phyloP scores from a whole-genome alignment of 92 coral and sea anemone species.

The Epizoanthus scotinus region DNA sequence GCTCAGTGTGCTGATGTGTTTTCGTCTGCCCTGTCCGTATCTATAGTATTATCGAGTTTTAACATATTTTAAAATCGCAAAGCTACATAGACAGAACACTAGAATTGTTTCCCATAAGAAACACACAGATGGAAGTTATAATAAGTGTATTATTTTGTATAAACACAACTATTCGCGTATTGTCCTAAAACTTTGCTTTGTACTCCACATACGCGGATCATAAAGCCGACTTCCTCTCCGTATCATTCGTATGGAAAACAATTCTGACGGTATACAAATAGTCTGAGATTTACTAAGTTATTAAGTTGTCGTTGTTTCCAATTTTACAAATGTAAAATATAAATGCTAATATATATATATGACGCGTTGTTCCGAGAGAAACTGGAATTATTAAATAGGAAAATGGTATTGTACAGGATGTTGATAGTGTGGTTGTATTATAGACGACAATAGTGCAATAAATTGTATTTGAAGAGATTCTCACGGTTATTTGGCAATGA shows the following conservation, averaged over 20 bases:
- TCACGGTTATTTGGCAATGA: not conserved
- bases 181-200: not conserved
- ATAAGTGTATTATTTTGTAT: not conserved
- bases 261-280: not conserved
- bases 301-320: slow-evolving; percentile 1
- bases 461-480: not conserved
- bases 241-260: not conserved
- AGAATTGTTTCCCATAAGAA: slow-evolving; percentile 18
- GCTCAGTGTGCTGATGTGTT: not conserved
- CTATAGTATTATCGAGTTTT: not conserved
- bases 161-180: not conserved
- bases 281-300: not conserved
- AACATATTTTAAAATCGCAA: slow-evolving; percentile 5
- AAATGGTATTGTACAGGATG: not conserved
- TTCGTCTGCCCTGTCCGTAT: not conserved
- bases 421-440: not conserved
- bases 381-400: not conserved
- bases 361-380: not conserved
- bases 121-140: not conserved
- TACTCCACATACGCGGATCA: no score
- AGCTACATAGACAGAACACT: not conserved
- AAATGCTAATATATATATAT: slow-evolving; percentile 18
- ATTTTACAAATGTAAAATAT: slow-evolving; percentile 1
- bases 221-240: no score
- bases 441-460: not conserved